Evolutionary conservation across 2,113 vertebrate genomes (phyloP), one percentile per base, ranked within the genome.

Genomic region (Axis porcinus): DNA sequence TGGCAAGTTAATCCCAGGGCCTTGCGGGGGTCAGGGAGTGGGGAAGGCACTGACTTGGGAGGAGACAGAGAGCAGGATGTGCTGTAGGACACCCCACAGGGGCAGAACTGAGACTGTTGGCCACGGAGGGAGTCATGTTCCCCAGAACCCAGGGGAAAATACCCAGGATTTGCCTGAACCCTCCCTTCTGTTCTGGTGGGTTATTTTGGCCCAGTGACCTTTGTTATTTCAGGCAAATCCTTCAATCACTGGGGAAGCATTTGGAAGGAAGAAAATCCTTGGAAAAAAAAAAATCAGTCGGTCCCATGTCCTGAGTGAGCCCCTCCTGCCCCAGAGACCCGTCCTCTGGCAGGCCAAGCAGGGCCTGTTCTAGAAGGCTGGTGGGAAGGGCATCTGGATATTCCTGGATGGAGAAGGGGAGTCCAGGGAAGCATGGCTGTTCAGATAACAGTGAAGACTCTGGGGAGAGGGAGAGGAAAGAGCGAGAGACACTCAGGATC

Each of bases 151-250:
- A 19, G 10, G 40, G 28, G 7, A 81, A 28, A 50, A 50, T 11
- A 21, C 27, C 33, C 23, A 30, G 27, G 36, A 60, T 45, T 30
- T 28, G 57, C 55, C 27, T 58, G 25, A 85, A 55, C 9, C 82
- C n/a, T 84, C 54, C 14, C 83, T 91, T 33, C 30, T 25, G 50
- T 60, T 60, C 79, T 45, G 79, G 30, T 84, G n/a, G 50, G 11
- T 7, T 52, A 43, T 55, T 67, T 70, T 43, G 78, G 70, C 16
- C 58, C 67, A 33, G 55, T 93, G 82, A 94, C 62, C 67, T 83
- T 67, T 86, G 54, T 93, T 94, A 86, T 93, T 97, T 95, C 83
- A 96, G 79, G 79, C 54, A 95, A 95, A 76, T 2, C 28, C 82
- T 55, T 93, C 93, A 88, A 40, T 78, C 86, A 95, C 57, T 30